Evolutionary conservation across 2,113 vertebrate genomes (phyloP), one percentile per base, ranked within the genome.

Genomic region (Sylvicapra grimmia): DNA sequence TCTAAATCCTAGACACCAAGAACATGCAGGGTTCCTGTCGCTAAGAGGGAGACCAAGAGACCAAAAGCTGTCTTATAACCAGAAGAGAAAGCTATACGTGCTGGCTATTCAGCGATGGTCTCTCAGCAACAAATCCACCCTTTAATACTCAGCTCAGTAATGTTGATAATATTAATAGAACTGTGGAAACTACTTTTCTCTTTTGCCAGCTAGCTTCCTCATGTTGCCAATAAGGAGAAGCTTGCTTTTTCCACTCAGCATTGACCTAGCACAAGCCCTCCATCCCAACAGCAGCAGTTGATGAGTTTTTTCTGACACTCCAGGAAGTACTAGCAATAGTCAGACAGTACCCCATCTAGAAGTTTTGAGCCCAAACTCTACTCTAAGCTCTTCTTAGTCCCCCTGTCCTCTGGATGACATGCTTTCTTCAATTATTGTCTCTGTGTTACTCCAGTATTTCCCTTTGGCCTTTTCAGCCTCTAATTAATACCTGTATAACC

Each of bases 1-100:
- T 96, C 85, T 56, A 96, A 93, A 93, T 63, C 68, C 51, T 77
- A 53, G 79, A 92, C 59, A 95, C 59, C 88, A 86, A 89, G 29
- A 96, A 15, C 13, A 84, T 61, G 68, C 82, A 18, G 68, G 36
- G 18, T 86, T n/a, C 61, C n/a, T 23, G 25, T 77, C 8, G 18
- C 85, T 84, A 79, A 44, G 51, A 90, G 94, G 89, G n/a, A 96
- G 19, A 96, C 19, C 8, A 83, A 92, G 36, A 93, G n/a, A 79
- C 13, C 44, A 92, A 97, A 90, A 31, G n/a, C n/a, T 15, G 51
- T 65, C 36, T 2, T 75, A 12, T 91, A 72, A 93, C 36, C 29
- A 93, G 29, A 79, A 93, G 16, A 94, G 23, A n/a, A 86, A 15
- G 11, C 31, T 89, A 5, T 44, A 54, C n/a, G 16, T 77, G 29